Base-by-base conservation (phyloP, 2,797 vertebrate genomes). In the Prunella strophiata region DNA sequence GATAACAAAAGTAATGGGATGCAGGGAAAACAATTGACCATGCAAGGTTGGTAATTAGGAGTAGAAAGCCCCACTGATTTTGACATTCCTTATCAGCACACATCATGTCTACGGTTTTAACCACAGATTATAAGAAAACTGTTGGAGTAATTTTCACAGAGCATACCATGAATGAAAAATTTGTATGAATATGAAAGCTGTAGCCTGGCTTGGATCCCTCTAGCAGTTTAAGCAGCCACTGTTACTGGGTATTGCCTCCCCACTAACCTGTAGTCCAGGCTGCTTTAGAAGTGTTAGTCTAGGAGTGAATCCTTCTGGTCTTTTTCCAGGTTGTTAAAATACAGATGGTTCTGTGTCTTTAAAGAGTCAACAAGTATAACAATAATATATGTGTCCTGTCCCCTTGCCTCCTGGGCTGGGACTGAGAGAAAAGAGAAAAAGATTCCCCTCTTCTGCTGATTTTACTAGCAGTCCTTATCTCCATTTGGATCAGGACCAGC, bases 11-110 rank as follows among this genome's bases (percentile, higher is more conserved):
- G 76, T 42, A 68, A 54, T 20, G 40, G 83, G 86, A 91, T 45
- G 21, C 87, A 89, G 76, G n/a, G 63, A 85, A 94, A 96, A 94
- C 82, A 94, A 88, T 6, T 83, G 57, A 59, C 48, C 68, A 15
- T 30, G 54, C 51, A 78, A 84, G 74, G 16, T 1, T 51, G 72
- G 65, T 76, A 95, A 76, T 94, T 92, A 92, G 87, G 65, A 76
- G 76, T 2, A 48, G 58, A 76, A 84, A 88, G 87, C 26, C n/a
- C 12, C 67, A 71, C 65, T 0, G 5, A 61, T 79, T 90, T 40
- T 89, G 80, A 75, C 71, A 47, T 47, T 92, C 34, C 45, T 85
- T 34, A 91, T 63, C 29, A 90, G 50, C 34, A 13, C 16, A 32
- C 59, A 91, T 66, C 4, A 1, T 55, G 16, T 57, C 57, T 82